These are phyloP conservation scores for Drosophila pachea DNA, from an alignment of 1,140 invertebrate genomes.

Conservation along the genomic window DNA sequence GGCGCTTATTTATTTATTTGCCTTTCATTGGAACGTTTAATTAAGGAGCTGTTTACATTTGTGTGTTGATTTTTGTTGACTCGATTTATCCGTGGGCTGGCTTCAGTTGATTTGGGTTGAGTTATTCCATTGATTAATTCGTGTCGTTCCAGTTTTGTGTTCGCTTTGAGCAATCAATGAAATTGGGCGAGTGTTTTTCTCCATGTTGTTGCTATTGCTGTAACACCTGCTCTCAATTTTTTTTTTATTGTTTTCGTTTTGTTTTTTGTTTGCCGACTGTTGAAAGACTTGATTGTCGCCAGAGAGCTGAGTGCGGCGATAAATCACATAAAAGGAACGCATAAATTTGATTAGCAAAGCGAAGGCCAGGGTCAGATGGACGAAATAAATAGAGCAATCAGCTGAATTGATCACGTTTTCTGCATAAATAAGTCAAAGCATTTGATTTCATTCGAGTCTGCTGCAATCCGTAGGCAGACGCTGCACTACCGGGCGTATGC, in stretches of 20 bases:
- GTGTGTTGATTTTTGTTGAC: conserved; percentile 1
- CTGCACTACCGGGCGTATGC: neutral
- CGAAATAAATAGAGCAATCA: conserved; percentile 18
- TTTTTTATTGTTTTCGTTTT: conserved; percentile 31
- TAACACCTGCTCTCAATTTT: conserved; percentile 16
- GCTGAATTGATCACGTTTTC: neutral
- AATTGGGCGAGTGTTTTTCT: conserved; percentile 50
- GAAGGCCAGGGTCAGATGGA: conserved; percentile 56
- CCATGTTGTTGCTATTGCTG: conserved; percentile 40
- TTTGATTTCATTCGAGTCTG: too few relatives aligned
- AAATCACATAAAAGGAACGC: conserved; percentile 48
- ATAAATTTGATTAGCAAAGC: conserved; percentile 35
- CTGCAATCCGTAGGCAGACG: neutral
- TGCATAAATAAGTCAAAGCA: neutral
- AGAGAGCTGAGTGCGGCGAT: conserved; percentile 29
- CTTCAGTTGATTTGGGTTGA: conserved; percentile 43
- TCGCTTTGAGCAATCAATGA: conserved; percentile 30
- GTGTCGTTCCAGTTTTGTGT: conserved; percentile 49
- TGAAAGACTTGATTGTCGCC: conserved; percentile 60
- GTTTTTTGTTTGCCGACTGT: conserved; percentile 25
- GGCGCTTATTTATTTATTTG: conserved; percentile 18
- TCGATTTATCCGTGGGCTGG: conserved; percentile 1
- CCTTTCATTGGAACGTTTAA: conserved; percentile 43
- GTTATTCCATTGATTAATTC: conserved; percentile 49
- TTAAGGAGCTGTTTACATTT: conserved; percentile 47